Evolutionary conservation across 2,113 vertebrate genomes (phyloP).

Genomic region (Propithecus coquereli): DNA sequence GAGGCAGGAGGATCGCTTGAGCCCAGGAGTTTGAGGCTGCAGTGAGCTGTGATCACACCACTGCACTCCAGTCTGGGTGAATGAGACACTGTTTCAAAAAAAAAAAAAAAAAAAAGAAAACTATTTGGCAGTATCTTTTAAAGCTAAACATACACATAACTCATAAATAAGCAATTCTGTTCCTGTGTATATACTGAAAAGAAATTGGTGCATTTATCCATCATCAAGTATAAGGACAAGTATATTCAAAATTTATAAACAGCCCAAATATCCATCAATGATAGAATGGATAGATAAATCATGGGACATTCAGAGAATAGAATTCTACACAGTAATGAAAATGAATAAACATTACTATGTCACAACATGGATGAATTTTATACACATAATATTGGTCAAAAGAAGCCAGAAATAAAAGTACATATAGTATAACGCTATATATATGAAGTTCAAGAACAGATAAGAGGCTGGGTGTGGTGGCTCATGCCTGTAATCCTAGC

Average conservation of each 20-base stretch:
- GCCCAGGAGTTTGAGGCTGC: too few relatives aligned
- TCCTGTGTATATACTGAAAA: neutral
- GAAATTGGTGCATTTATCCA: neutral
- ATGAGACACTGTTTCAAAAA: too few relatives aligned
- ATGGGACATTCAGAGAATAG: neutral
- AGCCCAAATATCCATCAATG: neutral
- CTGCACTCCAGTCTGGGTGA: too few relatives aligned
- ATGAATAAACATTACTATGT: neutral
- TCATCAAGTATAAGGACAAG: neutral
- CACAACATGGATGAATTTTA: neutral
- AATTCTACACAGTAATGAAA: neutral
- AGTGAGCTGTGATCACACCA: too few relatives aligned
- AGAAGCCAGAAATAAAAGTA: neutral
- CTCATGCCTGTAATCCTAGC: too few relatives aligned
- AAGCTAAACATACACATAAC: neutral
- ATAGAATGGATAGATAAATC: neutral
- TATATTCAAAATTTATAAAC: neutral
- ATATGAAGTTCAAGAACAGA: neutral
- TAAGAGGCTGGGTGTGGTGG: neutral
- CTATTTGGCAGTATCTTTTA: conserved; percentile 13
- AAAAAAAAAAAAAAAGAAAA: neutral
- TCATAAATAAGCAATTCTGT: neutral
- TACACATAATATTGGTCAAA: neutral
- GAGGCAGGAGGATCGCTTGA: too few relatives aligned
- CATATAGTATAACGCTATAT: neutral